Evolutionary conservation across 92 coral and sea anemone genomes (phyloP), one percentile per base, ranked within the genome.

Genomic region (Umimayanthus kanabou): DNA sequence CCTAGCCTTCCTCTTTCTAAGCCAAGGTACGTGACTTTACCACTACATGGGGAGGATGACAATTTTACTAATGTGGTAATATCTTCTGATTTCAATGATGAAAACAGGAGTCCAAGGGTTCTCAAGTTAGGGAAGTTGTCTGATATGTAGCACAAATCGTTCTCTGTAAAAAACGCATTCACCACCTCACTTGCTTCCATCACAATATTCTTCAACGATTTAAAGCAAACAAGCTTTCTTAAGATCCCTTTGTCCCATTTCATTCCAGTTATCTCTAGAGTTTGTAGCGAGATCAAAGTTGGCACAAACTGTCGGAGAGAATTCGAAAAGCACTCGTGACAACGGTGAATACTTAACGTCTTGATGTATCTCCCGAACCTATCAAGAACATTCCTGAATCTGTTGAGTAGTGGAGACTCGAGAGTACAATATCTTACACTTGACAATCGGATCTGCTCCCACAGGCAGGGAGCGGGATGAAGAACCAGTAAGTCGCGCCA

Each of bases 401-500:
- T 88, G 42, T 67, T 80, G 26, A 93, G 89, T 47, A 87, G 89
- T 58, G 90, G 74, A 28, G 91, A 91, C 43, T 95, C 94, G 22
- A 80, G 81, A 85, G 89, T 85, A 76, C 96, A 93, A 74, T 87
- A 85, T 75, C 96, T 89, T 13, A 93, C 53, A 89, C 89, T 95
- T 58, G 83, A 47, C n/a, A 95, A 15, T 45, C 81, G 91, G 42
- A 95, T 76, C 20, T 89, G 70, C 73, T 93, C 96, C 98, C 98
- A 95, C 18, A 95, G 88, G 53, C 84, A 72, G 33, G 98, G 96
- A 82, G 93, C 96, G 22, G 98, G 94, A 29, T 93, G 89, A 5
- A 72, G 49, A 25, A 85, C 29, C 18, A 95, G 92, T 15, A 95
- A 77, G 8, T 42, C 79, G 85, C 89, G 87, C 98, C 98, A 95